A percentile compares a stretch with the other conserved stretches of the same genome.
These are phyloP conservation scores for Penaeus vannamei DNA, from an alignment of 1,140 invertebrate genomes.

Conservation along the genomic window DNA sequence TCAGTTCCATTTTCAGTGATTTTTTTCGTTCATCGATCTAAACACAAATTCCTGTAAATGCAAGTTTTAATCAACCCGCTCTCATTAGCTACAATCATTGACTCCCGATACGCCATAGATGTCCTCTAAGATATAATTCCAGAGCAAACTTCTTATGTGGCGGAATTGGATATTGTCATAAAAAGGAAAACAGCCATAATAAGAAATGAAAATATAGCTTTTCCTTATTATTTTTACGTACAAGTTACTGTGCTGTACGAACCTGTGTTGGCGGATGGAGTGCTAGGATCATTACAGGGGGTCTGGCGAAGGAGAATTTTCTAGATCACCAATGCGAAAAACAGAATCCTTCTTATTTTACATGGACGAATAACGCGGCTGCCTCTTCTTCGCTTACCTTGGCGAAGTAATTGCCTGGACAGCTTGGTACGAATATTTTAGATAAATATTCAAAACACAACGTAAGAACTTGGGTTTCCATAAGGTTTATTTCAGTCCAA, in stretches of 20 bases:
- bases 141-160: background rate
- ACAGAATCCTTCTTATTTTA: slow-evolving; percentile 11
- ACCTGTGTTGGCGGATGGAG: slow-evolving; percentile 8
- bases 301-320: slow-evolving; percentile 3
- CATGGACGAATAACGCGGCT: background rate
- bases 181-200: too few relatives aligned
- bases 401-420: slow-evolving; percentile 8
- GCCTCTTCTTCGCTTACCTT: background rate
- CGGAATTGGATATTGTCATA: background rate
- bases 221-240: background rate
- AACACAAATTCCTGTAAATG: too few relatives aligned
- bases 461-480: slow-evolving; percentile 10
- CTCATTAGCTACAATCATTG: too few relatives aligned
- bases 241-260: background rate
- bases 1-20: too few relatives aligned
- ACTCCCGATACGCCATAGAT: too few relatives aligned
- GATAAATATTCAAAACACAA: background rate
- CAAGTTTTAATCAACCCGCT: too few relatives aligned
- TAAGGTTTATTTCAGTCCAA: slow-evolving; percentile 29
- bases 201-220: too few relatives aligned
- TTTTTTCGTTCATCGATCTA: too few relatives aligned
- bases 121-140: too few relatives aligned
- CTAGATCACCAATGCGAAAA: background rate
- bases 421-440: background rate
- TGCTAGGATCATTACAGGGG: background rate